A percentile compares a stretch with the other conserved stretches of the same genome.
Conservation (phyloP, 2,888 invertebrate genomes). For the Zelleria hepariella region DNA sequence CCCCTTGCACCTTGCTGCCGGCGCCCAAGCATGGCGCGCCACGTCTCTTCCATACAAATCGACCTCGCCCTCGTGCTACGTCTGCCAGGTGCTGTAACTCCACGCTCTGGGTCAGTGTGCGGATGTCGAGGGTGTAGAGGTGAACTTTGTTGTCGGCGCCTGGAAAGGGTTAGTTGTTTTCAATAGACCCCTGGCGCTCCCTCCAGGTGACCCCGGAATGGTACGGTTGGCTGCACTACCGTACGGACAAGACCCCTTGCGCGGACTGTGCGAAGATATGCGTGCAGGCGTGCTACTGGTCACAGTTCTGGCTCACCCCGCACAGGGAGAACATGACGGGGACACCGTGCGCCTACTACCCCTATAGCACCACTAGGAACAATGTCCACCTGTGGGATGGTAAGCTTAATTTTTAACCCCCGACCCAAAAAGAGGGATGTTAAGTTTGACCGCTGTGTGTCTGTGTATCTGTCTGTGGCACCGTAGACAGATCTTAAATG, state of each 20-base stretch:
- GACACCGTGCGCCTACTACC: conserved; percentile 37
- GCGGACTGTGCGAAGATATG: conserved; percentile 40
- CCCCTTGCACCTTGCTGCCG: no score
- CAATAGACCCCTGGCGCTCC: no score
- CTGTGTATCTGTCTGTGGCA: no score
- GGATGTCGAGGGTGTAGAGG: conserved; percentile 44
- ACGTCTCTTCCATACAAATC: no score
- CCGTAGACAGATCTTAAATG: no score
- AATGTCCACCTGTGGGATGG: conserved; percentile 42
- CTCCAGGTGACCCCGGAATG: conserved; percentile 93
- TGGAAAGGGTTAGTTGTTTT: no score
- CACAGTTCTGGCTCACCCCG: conserved; percentile 37
- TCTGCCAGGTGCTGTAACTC: conserved; percentile 85
- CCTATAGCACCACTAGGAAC: conserved; percentile 35
- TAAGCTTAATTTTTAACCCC: conserved; percentile 21
- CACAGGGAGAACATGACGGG: conserved; percentile 37
- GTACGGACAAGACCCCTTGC: conserved; percentile 65
- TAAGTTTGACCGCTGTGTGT: no score
- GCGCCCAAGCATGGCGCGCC: no score
- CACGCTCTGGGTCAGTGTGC: conserved; percentile 29
- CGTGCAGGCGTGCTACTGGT: conserved; percentile 27
- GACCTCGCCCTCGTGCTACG: no score
- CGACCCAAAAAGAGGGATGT: no score
- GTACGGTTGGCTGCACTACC: conserved; percentile 98
- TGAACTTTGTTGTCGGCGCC: conserved; percentile 59